These are phyloP conservation scores for Diaphora mendica DNA, from an alignment of 2,888 invertebrate species.

Conservation along the genomic window DNA sequence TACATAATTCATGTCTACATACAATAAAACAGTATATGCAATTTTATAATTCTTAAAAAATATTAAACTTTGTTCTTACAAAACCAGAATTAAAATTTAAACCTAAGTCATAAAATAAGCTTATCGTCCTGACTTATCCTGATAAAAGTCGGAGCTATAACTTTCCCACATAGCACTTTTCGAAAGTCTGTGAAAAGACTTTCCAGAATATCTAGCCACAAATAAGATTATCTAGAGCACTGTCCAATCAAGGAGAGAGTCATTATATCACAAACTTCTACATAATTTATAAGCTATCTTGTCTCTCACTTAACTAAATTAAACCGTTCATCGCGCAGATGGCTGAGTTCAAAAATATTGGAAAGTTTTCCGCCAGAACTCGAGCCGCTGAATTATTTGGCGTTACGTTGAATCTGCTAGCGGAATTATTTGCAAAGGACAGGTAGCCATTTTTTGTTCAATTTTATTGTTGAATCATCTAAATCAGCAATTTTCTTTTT, in stretches of 20 bases:
- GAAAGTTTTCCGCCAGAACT: constrained; percentile 53
- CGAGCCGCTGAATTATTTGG: constrained; percentile 21
- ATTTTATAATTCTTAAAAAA: no score
- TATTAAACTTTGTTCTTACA: background rate
- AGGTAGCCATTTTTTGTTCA: constrained; percentile 40
- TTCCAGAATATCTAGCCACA: background rate
- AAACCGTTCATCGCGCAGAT: constrained; percentile 63
- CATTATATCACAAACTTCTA: constrained; percentile 50
- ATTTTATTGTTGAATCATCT: constrained; percentile 23
- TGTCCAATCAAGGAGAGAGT: constrained; percentile 22
- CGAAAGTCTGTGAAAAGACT: background rate
- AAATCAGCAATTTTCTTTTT: constrained; percentile 16
- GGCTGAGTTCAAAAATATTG: constrained; percentile 67
- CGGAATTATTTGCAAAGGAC: constrained; percentile 47
- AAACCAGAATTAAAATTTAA: background rate
- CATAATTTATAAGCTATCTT: constrained; percentile 64
- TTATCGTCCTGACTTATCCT: background rate
- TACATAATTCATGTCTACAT: no score
- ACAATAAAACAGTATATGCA: no score
- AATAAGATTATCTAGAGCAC: constrained; percentile 12
- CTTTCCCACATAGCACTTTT: background rate
- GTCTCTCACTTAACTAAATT: constrained; percentile 74
- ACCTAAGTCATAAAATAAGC: background rate
- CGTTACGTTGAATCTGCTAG: constrained; percentile 38
- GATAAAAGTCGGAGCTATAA: background rate